Evolutionary conservation across 2,797 vertebrate genomes (phyloP).

Genomic region (Lagodon rhomboides): DNA sequence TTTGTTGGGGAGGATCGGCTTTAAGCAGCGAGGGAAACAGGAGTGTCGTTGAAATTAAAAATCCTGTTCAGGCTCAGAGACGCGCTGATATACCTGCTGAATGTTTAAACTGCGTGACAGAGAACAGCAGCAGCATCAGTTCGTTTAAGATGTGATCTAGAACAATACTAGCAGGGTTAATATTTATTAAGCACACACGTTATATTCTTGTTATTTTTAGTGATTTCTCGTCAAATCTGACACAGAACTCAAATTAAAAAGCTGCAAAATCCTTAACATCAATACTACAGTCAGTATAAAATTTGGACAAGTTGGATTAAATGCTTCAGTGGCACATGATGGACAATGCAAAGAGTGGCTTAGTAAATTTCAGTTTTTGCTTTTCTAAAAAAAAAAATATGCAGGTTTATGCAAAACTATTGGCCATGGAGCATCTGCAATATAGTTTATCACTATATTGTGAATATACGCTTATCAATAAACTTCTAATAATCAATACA

Average conservation of each 20-base stretch:
- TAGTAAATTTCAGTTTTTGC: neutral
- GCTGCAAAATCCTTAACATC: constrained; percentile 8
- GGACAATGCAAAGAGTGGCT: neutral
- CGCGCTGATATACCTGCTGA: neutral
- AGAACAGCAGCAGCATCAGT: neutral
- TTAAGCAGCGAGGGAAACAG: constrained; percentile 77
- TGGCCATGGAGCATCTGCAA: too few relatives aligned
- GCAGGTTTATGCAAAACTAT: neutral
- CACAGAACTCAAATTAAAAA: constrained; percentile 11
- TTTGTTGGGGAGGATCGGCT: constrained; percentile 83
- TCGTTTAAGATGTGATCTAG: too few relatives aligned
- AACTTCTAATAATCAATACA: neutral
- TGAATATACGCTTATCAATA: neutral
- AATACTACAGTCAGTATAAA: constrained; percentile 2
- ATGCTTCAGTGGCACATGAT: neutral
- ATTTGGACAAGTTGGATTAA: neutral
- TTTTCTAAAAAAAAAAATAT: neutral
- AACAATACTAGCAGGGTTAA: too few relatives aligned
- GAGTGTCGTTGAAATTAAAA: constrained; percentile 62
- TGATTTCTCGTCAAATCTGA: neutral
- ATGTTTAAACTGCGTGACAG: neutral
- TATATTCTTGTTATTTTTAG: neutral
- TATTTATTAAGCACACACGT: neutral
- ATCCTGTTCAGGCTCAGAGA: constrained; percentile 44
- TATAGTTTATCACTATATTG: neutral